These are phyloP conservation scores for Platanista minor DNA, from an alignment of 2,113 vertebrate species.

Conservation along the genomic window DNA sequence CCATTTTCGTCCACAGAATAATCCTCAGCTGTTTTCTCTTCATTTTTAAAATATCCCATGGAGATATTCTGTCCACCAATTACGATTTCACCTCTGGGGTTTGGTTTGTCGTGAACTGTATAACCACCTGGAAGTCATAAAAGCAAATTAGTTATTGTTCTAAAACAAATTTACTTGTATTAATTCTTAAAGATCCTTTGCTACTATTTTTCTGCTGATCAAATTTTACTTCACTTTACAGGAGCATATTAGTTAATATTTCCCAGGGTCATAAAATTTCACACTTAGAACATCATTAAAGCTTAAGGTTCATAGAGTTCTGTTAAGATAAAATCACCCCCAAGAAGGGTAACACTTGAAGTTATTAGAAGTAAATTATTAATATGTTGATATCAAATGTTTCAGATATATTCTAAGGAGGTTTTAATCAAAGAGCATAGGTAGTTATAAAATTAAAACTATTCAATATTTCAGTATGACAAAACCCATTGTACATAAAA, in stretches of 20 bases:
- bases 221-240: not conserved
- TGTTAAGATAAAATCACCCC: not conserved
- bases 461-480: not conserved
- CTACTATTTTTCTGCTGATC: not conserved
- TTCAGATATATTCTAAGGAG: not conserved
- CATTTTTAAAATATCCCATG: constrained; percentile 92
- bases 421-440: not conserved
- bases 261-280: not conserved
- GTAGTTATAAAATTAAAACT: not conserved
- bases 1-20: constrained; percentile 89
- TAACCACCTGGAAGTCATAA: constrained; percentile 89
- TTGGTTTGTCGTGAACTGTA: constrained; percentile 90
- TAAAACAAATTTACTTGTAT: not conserved
- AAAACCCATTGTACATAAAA: not conserved
- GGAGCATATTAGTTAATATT: constrained; percentile 7
- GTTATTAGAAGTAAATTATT: constrained; percentile 22
- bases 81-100: constrained; percentile 94
- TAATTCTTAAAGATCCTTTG: constrained; percentile 4
- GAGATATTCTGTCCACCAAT: constrained; percentile 96
- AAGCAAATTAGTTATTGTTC: constrained; percentile 1
- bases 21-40: constrained; percentile 86
- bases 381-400: not conserved
- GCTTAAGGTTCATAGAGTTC: not conserved
- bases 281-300: not conserved
- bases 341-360: not conserved